Evolutionary conservation across 2,113 vertebrate genomes (phyloP), one percentile per base, ranked within the genome.

Genomic region (Lethenteron camtschaticum): DNA sequence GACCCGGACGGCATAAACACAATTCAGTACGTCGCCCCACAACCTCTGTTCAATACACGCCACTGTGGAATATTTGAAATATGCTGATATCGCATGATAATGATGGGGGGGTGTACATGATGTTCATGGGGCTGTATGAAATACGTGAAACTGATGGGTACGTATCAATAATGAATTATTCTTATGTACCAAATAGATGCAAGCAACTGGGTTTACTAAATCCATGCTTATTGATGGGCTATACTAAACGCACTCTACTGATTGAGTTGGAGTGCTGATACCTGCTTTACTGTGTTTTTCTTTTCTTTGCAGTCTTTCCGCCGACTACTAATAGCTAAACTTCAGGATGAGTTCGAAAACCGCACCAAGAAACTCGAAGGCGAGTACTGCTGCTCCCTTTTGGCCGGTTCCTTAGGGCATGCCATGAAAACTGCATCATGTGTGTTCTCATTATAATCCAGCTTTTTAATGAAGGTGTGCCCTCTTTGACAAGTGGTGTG

Each of bases 271-370:
- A 66, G 9, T 66, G 63, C 10, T 66, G 8, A 66, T 14, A 14
- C 13, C 59, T 71, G 68, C 24, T 12, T 57, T 9, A 16, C 14
- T n/a, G 2, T 2, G 1, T 71, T 70, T 59, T 1, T 73, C 70
- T 11, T 72, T 70, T 71, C 55, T 74, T 74, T 58, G 1, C 69
- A 99, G 94, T 96, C 94, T 84, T 97, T 99, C 86, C 90, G 95
- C 85, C 86, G 90, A 87, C 87, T 97, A 85, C 80, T 95, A 83
- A 97, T 99, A 85, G 86, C 91, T 83, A 99, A 99, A 85, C 94
- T 99, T 86, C 95, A 99, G 88, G 95, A 95, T 95, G 92, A 97
- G 92, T 99, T 99, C 94, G 95, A 97, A 82, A 99, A 99, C 80
- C 86, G 91, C 82, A 84, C 91, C 85, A 89, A 89, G 90, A 97